Percentiles rank a stretch among this genome's conserved stretches.
Conservation (phyloP, 2,797 vertebrate genomes). For the Pogonophryne albipinna region DNA sequence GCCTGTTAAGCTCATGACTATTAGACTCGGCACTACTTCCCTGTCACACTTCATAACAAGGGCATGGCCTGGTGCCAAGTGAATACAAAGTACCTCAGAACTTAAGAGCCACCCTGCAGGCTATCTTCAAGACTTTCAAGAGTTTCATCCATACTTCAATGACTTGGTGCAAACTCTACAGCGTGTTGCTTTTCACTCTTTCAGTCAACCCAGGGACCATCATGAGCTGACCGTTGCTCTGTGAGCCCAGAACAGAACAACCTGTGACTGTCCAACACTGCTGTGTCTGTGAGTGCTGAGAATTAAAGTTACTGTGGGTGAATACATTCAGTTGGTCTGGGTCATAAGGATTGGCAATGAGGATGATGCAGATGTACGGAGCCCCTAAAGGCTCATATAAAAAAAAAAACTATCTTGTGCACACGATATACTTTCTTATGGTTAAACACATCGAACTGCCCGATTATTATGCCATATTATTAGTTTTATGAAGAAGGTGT, state of each 20-base stretch:
- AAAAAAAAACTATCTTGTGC: no score
- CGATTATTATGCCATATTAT: no score
- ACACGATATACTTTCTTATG: no score
- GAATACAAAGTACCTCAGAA: not conserved
- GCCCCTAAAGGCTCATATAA: no score
- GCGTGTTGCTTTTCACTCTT: not conserved
- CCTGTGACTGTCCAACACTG: not conserved
- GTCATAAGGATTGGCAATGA: not conserved
- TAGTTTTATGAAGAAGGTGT: no score
- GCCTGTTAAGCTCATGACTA: not conserved
- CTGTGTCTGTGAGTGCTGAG: not conserved
- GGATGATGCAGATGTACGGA: not conserved
- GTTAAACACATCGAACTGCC: no score
- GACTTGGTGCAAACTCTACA: not conserved
- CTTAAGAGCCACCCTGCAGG: slow-evolving; percentile 1
- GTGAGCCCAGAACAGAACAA: slow-evolving; percentile 1
- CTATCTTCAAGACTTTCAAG: not conserved
- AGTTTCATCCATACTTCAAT: not conserved
- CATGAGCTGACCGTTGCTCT: not conserved
- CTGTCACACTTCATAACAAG: slow-evolving; percentile 34
- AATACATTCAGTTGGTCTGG: not conserved
- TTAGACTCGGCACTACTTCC: not conserved
- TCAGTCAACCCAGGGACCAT: slow-evolving; percentile 6
- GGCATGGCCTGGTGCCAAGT: slow-evolving; percentile 11
- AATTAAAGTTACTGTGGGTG: not conserved